Base-by-base conservation (phyloP, 1,140 invertebrate genomes). In the Calephelis virginiensis region DNA sequence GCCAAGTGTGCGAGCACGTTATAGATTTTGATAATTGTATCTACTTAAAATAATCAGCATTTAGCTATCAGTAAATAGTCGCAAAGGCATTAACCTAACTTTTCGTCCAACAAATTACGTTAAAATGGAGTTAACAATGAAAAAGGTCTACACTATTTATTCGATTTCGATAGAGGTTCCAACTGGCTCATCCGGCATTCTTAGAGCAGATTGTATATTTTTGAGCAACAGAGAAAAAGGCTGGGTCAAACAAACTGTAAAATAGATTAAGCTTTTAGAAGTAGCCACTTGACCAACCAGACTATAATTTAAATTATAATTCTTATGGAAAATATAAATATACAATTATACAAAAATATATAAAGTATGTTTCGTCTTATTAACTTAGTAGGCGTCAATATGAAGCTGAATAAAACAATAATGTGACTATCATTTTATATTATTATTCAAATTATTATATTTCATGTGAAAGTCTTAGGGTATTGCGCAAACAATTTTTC, bases 371-470 rank as follows among this genome's bases (percentile, higher is more conserved):
- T 43, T 64, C 14, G 17, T 64, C 13, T 64, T 64, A 13, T 53
- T 64, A 64, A 17, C 13, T 13, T 53, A 77, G 73, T 77, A 75
- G 72, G 75, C 75, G 49, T 72, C 70, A 49, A 67, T 53, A 68
- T 13, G 59, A 80, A 72, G 78, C 77, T 85, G 77, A 85, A 81
- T 72, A 82, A 78, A 83, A 85, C 83, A 85, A 85, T 85, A 85
- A 83, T 78, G 68, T 75, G 80, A 85, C 74, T 74, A 69, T 67
- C 12, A 56, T 53, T 64, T 64, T 50, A 53, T 56, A 56, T 56
- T 56, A 10, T 60, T 40, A 66, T 53, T 13, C n/a, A 64, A 11
- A 64, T 62, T 43, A 13, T 64, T 17, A 38, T 53, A 38, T 43
- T 50, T 14, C 8, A 13, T 46, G 14, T 62, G 10, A 1, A 17